These are phyloP conservation scores for Leptestheria dahalacensis DNA, from an alignment of 1,140 invertebrate species.

Conservation along the genomic window DNA sequence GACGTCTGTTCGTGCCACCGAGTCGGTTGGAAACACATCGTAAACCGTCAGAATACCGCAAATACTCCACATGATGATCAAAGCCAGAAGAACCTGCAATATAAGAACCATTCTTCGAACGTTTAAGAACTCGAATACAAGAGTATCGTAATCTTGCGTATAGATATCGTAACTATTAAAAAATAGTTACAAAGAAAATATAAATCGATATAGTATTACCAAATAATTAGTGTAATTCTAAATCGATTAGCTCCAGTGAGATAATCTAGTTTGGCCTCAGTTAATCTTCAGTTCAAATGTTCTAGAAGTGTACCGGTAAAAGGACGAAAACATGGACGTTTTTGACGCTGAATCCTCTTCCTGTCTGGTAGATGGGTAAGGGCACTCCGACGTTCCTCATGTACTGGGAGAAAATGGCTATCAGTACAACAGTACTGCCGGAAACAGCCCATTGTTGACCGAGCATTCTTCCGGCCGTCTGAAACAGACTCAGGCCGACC, in stretches of 20 bases:
- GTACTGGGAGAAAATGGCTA: slow-evolving; percentile 69
- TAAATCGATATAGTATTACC: too few species aligned
- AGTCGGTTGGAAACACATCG: slow-evolving; percentile 43
- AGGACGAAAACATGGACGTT: slow-evolving; percentile 47
- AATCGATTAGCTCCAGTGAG: too few species aligned
- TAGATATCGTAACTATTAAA: too few species aligned
- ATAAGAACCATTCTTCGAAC: too few species aligned
- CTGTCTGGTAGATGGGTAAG: slow-evolving; percentile 40
- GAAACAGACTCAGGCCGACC: slow-evolving; percentile 30
- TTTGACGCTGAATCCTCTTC: slow-evolving; percentile 37
- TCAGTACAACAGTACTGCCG: slow-evolving; percentile 57
- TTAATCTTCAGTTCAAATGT: slow-evolving; percentile 13
- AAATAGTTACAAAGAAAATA: too few species aligned
- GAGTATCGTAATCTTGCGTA: too few species aligned
- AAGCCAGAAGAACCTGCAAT: slow-evolving; percentile 56
- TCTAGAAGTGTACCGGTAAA: slow-evolving; percentile 56
- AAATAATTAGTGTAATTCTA: too few species aligned
- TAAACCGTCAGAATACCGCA: slow-evolving; percentile 56
- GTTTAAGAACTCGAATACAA: too few species aligned
- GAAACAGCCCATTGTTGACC: slow-evolving; percentile 29
- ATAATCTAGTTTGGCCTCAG: too few species aligned
- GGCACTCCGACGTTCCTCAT: slow-evolving; percentile 52
- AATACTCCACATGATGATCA: slow-evolving; percentile 60
- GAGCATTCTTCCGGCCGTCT: slow-evolving; percentile 24
- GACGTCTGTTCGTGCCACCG: slow-evolving; percentile 60